Evolutionary conservation across 1,140 invertebrate species (phyloP).

Genomic region (Paralvinella palmiformis): DNA sequence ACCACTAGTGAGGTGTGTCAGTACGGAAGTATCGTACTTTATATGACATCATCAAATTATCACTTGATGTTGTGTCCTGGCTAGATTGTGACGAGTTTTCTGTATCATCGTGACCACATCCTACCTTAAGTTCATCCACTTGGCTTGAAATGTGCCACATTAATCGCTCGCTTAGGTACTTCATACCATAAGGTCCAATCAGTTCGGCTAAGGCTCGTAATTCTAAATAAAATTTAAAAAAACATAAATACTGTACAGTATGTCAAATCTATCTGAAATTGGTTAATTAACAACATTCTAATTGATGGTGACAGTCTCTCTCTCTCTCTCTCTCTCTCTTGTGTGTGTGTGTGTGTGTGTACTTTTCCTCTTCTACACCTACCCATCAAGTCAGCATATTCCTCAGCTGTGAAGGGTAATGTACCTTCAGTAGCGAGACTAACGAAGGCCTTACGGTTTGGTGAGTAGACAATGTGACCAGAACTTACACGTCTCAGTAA

Average conservation of each 20-base stretch:
- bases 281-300: no score
- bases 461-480: constrained; percentile 93
- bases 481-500: constrained; percentile 84
- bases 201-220: constrained; percentile 92
- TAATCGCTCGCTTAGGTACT: constrained; percentile 88
- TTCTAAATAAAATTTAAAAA: no score
- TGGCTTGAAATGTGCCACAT: constrained; percentile 98
- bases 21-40: no score
- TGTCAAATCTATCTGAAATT: no score
- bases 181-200: constrained; percentile 98
- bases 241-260: no score
- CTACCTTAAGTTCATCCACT: constrained; percentile 85
- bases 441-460: constrained; percentile 92
- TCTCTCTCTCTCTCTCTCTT: no score
- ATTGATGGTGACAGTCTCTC: no score
- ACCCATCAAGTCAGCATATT: constrained; percentile 92
- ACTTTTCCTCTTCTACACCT: not conserved
- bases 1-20: no score
- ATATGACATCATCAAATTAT: no score
- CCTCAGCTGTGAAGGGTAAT: constrained; percentile 91
- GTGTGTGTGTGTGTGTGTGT: no score
- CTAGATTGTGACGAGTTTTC: no score
- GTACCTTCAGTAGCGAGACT: constrained; percentile 76
- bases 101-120: not conserved
- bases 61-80: no score